Evolutionary conservation across 2,797 vertebrate species (phyloP), one percentile per base, ranked within the genome.

Genomic region (Acrocephalus scirpaceus): DNA sequence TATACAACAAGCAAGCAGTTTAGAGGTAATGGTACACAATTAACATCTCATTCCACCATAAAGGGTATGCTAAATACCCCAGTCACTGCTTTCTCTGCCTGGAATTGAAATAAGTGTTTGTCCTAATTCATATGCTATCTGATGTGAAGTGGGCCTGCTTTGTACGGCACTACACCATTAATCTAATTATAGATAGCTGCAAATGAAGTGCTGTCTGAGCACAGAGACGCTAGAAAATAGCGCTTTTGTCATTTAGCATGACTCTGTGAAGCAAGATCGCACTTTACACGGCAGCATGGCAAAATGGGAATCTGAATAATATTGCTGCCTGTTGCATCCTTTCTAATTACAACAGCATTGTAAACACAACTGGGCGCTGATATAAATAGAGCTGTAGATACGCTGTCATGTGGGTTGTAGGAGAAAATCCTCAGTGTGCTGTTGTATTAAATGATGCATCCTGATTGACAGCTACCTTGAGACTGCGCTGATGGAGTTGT

Each of bases 1-100:
- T 99, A 99, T 99, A 99, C 99, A 99, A 99, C 99, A 99, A 99
- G 99, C 99, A 98, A 99, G 99, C 99, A 98, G 98, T 99, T 99
- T 99, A 99, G 99, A 99, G 98, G 99, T 99, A 99, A 99, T 99
- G 98, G 99, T 98, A 98, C 98, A 99, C 99, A 99, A 99, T 99
- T 99, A 99, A 99, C 99, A 99, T 99, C 99, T 99, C 98, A 98
- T 99, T 98, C 98, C 98, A 97, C 98, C 98, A 99, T 99, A 99
- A 99, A 99, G 98, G 98, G 98, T 98, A 98, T 98, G 99, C 98
- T 99, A 99, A 99, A 98, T 98, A 98, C 98, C 98, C 98, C 97
- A 98, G 97, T 98, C 98, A 98, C 97, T 98, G 98, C 98, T 98
- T 98, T 98, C 98, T 98, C 98, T 98, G 98, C 98, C 98, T 98